phyloP scores from a whole-genome alignment of 2,113 vertebrate genomes.

The Chloropsis hardwickii region DNA sequence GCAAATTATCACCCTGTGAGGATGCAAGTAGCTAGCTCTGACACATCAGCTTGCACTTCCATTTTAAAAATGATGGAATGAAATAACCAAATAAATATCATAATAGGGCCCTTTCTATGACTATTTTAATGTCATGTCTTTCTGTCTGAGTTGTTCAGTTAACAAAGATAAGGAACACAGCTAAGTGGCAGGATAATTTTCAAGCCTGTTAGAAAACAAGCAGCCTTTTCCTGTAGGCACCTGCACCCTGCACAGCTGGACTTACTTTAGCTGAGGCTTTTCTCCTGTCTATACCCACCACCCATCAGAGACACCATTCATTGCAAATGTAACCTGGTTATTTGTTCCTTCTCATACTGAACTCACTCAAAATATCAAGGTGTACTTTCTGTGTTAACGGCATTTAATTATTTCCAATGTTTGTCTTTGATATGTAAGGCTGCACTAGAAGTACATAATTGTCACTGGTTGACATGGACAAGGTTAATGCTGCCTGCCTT shows the following conservation, averaged over 20 bases:
- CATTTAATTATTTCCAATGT: background rate
- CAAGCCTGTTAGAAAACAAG: background rate
- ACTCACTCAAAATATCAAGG: background rate
- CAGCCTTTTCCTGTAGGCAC: background rate
- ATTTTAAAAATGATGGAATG: background rate
- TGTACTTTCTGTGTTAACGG: background rate
- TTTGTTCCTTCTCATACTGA: background rate
- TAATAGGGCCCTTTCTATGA: background rate
- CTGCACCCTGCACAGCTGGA: background rate
- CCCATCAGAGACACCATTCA: background rate
- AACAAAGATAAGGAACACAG: background rate
- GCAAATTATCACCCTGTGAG: background rate
- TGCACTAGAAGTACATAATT: background rate
- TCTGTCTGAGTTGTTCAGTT: background rate
- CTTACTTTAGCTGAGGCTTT: background rate
- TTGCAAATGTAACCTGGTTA: background rate
- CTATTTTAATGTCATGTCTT: background rate
- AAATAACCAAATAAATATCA: background rate
- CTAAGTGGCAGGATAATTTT: background rate
- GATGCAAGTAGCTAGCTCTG: background rate
- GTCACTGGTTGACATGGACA: fast-evolving
- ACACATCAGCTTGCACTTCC: background rate
- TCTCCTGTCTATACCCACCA: background rate
- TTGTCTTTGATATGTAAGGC: background rate
- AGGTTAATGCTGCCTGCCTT: background rate